Evolutionary conservation across 2,888 invertebrate species (phyloP).

Genomic region (Tipula helvola): DNA sequence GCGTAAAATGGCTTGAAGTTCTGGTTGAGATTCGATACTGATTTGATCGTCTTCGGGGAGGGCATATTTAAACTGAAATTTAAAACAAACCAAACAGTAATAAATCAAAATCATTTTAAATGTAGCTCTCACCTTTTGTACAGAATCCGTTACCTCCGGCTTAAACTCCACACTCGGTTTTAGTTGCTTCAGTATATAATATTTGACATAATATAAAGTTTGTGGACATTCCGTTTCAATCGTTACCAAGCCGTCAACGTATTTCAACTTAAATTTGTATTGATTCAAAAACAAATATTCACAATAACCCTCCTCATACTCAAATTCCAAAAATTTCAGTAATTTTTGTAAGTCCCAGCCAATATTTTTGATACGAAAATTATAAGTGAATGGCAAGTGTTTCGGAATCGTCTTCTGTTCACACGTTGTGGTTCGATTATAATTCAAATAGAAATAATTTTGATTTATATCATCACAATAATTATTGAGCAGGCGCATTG

Average conservation of each 20-base stretch:
- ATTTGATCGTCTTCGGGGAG: neutral
- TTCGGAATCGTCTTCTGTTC: neutral
- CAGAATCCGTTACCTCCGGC: neutral
- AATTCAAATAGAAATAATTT: neutral
- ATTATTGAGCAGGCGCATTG: neutral
- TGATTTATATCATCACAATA: neutral
- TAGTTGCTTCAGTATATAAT: neutral
- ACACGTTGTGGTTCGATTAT: neutral
- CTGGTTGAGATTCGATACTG: neutral
- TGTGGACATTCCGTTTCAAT: neutral
- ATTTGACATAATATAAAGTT: neutral
- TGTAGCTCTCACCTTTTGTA: neutral
- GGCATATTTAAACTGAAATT: neutral
- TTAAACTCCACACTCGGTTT: neutral
- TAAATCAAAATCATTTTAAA: neutral
- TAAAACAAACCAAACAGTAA: neutral
- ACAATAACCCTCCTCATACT: neutral
- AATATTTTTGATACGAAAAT: neutral
- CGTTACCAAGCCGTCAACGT: neutral
- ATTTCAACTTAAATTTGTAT: neutral
- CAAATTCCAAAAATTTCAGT: neutral
- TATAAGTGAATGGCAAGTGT: neutral
- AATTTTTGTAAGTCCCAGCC: neutral
- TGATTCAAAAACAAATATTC: conserved; percentile 5
- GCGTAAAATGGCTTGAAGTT: neutral